phyloP scores from a whole-genome alignment of 2,113 vertebrate genomes.

The Paramormyrops kingsleyae region DNA sequence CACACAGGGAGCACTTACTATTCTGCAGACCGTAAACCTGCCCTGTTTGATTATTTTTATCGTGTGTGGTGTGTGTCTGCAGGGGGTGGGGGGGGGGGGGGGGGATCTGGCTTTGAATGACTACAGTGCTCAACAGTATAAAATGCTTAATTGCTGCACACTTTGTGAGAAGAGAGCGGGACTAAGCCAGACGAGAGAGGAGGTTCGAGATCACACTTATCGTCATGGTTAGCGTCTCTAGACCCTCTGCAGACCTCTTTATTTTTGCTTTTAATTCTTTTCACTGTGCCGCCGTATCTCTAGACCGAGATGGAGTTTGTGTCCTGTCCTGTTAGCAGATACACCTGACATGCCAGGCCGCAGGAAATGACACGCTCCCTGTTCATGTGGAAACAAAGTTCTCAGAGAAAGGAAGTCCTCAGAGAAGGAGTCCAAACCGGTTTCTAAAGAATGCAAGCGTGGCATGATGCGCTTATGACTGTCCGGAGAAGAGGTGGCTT shows the following conservation, averaged over 20 bases:
- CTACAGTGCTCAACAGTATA: neutral
- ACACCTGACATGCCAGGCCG: neutral
- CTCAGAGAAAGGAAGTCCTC: neutral
- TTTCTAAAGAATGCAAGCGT: neutral
- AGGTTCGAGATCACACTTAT: no score
- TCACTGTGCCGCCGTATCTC: conserved; percentile 43
- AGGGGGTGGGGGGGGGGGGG: no score
- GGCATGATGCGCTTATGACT: neutral
- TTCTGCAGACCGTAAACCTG: conserved; percentile 15
- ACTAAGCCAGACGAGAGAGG: neutral
- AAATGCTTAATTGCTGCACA: neutral
- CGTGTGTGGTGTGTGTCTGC: neutral
- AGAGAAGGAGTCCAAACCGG: neutral
- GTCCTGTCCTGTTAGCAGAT: neutral
- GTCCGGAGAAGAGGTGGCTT: neutral
- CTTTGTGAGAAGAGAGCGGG: neutral
- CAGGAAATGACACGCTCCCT: neutral
- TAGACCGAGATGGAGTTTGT: conserved; percentile 31
- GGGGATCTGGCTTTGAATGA: neutral
- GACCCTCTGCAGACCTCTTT: conserved; percentile 53
- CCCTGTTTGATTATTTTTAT: conserved; percentile 20
- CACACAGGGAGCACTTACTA: neutral
- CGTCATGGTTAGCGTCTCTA: conserved; percentile 32
- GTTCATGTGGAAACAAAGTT: neutral
- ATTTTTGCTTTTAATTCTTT: conserved; percentile 38